phyloP scores from a whole-genome alignment of 2,888 invertebrate species.

The Drosophila peninsularis region DNA sequence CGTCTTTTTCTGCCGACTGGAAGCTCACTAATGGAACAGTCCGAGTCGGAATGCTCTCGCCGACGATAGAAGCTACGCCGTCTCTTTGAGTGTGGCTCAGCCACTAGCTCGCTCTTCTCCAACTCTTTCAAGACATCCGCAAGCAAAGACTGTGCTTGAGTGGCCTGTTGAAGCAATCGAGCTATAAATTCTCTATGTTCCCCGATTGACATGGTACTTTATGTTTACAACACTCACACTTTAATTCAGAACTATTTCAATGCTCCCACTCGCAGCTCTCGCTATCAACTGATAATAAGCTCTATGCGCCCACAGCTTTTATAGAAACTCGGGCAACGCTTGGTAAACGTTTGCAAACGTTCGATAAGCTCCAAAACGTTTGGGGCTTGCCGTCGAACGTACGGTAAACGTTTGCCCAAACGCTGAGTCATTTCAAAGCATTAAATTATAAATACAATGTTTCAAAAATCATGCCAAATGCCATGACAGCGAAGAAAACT shows the following conservation, averaged over 20 bases:
- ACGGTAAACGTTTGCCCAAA: constrained; percentile 25
- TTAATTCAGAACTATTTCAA: not conserved
- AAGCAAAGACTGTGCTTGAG: constrained; percentile 26
- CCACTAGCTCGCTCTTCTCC: not conserved
- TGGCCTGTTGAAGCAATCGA: constrained; percentile 23
- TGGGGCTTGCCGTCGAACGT: constrained; percentile 9
- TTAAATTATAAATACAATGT: constrained; percentile 44
- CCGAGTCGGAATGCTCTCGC: constrained; percentile 1
- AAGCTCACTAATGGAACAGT: constrained; percentile 22
- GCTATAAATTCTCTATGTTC: constrained; percentile 9
- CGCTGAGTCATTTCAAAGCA: constrained; percentile 33
- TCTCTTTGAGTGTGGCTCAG: not conserved
- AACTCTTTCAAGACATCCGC: constrained; percentile 18
- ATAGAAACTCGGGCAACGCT: constrained; percentile 20
- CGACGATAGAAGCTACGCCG: not conserved
- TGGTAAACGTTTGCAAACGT: constrained; percentile 37
- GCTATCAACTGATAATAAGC: constrained; percentile 32
- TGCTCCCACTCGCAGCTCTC: constrained; percentile 19
- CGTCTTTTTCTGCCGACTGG: constrained; percentile 1
- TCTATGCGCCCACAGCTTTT: constrained; percentile 33
- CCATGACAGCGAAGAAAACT: constrained; percentile 36
- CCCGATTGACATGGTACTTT: constrained; percentile 17
- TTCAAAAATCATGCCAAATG: constrained; percentile 42
- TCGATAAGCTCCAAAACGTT: constrained; percentile 27
- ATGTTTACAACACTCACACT: not conserved